Conservation (phyloP, 2,888 invertebrate genomes). For the Mechanitis messenoides region DNA sequence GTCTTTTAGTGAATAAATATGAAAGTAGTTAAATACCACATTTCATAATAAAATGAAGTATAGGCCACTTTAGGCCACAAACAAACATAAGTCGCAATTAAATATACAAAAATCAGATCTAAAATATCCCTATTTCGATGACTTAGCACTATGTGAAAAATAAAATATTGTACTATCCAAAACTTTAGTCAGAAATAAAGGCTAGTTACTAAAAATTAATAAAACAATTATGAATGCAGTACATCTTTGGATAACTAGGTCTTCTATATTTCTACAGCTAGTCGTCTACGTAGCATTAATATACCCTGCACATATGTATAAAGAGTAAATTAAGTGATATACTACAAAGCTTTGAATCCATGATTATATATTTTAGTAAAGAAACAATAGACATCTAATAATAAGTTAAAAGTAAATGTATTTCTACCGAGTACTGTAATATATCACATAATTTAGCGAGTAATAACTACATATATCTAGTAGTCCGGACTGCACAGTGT, state of each 20-base stretch:
- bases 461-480: constrained; percentile 36
- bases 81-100: no score
- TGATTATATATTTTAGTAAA: neutral
- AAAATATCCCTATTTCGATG: no score
- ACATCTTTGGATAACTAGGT: constrained; percentile 23
- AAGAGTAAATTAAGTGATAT: constrained; percentile 20
- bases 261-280: constrained; percentile 25
- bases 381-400: neutral
- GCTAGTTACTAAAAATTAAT: neutral
- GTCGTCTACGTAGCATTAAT: constrained; percentile 39
- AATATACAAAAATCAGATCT: no score
- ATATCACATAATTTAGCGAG: neutral
- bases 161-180: no score
- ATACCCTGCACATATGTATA: constrained; percentile 52
- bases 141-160: no score
- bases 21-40: neutral
- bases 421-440: neutral
- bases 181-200: neutral
- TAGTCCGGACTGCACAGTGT: constrained; percentile 16
- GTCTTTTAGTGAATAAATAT: constrained; percentile 6
- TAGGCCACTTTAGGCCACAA: no score
- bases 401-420: neutral
- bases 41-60: neutral
- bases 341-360: neutral
- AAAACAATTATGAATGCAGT: constrained; percentile 8